phyloP scores from a whole-genome alignment of 2,888 invertebrate genomes.

The Notocelia uddmanniana region DNA sequence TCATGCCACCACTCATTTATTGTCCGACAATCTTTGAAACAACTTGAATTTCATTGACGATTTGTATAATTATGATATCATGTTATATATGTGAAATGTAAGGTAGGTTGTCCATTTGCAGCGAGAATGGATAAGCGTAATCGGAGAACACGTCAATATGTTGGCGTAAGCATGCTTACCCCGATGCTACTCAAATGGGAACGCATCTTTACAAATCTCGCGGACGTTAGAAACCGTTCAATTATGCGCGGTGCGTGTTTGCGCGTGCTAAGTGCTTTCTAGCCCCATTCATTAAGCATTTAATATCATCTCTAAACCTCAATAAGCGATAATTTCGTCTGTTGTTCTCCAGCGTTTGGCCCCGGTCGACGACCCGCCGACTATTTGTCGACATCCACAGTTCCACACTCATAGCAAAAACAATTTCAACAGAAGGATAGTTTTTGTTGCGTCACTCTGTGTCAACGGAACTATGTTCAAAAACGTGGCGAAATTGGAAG shows the following conservation, averaged over 20 bases:
- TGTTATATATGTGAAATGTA: constrained; percentile 14
- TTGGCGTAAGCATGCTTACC: background rate
- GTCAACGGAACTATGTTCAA: constrained; percentile 42
- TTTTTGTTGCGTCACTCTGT: constrained; percentile 54
- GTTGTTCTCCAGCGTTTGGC: constrained; percentile 75
- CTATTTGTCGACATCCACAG: constrained; percentile 65
- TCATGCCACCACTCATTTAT: constrained; percentile 15
- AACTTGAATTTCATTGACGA: no score
- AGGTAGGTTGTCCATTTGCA: background rate
- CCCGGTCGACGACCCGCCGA: constrained; percentile 74
- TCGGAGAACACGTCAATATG: constrained; percentile 3
- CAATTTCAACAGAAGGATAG: constrained; percentile 55
- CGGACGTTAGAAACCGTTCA: constrained; percentile 35
- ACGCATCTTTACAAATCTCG: constrained; percentile 33
- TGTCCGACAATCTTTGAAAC: no score
- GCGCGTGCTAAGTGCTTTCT: constrained; percentile 52
- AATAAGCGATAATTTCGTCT: constrained; percentile 64
- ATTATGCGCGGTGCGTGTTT: constrained; percentile 41
- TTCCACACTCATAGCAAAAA: constrained; percentile 60
- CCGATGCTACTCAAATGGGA: constrained; percentile 14
- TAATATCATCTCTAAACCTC: constrained; percentile 58
- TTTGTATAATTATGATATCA: no score
- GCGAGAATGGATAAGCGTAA: no score
- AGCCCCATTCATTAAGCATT: constrained; percentile 57
- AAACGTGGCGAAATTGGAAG: constrained; percentile 32